phyloP scores from a whole-genome alignment of 1,140 invertebrate species.

The Drosophila oshimai region DNA sequence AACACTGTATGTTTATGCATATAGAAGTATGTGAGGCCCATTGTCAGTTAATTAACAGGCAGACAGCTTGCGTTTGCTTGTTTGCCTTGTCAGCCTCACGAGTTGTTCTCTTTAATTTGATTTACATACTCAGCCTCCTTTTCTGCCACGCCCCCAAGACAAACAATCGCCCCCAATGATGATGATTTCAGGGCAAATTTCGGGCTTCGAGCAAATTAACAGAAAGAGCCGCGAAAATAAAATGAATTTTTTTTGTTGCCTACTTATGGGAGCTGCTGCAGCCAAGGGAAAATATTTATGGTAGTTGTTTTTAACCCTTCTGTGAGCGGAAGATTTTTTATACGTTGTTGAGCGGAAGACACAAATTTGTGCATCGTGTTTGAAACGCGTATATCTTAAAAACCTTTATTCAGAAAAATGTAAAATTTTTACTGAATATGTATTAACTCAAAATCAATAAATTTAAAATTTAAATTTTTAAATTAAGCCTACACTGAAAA shows the following conservation, averaged over 20 bases:
- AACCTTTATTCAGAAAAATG: too few species aligned
- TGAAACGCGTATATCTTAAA: too few species aligned
- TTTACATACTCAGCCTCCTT: conserved; percentile 52
- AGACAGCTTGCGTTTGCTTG: conserved; percentile 34
- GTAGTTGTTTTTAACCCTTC: too few species aligned
- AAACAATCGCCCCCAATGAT: conserved; percentile 13
- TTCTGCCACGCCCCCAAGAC: neutral
- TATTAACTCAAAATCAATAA: neutral
- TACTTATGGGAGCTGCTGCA: conserved; percentile 29
- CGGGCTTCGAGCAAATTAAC: neutral
- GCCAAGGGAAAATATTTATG: neutral
- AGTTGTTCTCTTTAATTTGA: conserved; percentile 61
- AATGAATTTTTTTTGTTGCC: conserved; percentile 14
- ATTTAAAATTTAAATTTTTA: neutral
- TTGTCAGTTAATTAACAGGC: conserved; percentile 78
- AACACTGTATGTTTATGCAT: neutral
- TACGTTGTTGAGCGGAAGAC: too few species aligned
- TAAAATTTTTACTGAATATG: too few species aligned
- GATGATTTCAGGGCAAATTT: conserved; percentile 1
- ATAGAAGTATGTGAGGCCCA: conserved; percentile 8
- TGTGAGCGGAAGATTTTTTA: too few species aligned
- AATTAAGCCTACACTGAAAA: too few species aligned
- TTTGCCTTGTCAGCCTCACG: conserved; percentile 41
- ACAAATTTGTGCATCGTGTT: too few species aligned
- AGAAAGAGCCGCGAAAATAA: conserved; percentile 7